A percentile compares a stretch with the other conserved stretches of the same genome.
phyloP scores from a whole-genome alignment of 2,797 vertebrate species.

The Lepus oiostolus region DNA sequence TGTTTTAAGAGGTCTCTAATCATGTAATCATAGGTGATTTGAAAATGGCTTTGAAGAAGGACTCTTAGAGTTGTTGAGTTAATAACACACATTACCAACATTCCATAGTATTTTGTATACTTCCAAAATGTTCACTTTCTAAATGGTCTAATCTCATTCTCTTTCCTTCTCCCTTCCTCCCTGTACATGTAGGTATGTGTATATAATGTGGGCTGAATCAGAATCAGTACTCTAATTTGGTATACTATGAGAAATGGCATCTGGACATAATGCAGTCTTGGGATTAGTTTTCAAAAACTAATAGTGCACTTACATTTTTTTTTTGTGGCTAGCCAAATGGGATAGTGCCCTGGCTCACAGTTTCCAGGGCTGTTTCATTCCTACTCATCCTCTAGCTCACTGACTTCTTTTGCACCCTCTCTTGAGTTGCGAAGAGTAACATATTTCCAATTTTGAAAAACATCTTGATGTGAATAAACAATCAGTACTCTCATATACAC shows the following conservation, averaged over 20 bases:
- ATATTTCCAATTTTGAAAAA: constrained; percentile 21
- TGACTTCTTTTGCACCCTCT: constrained; percentile 11
- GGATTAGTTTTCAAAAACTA: constrained; percentile 52
- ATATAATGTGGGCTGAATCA: constrained; percentile 46
- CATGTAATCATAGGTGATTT: constrained; percentile 69
- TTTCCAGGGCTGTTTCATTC: constrained; percentile 2
- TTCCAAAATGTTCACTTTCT: constrained; percentile 70
- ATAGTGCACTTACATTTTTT: constrained; percentile 43
- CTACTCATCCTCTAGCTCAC: not conserved
- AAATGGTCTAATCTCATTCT: constrained; percentile 53
- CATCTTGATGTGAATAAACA: not conserved
- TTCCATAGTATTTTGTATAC: constrained; percentile 68
- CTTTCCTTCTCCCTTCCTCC: not conserved
- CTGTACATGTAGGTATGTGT: constrained; percentile 16
- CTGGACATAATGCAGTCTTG: constrained; percentile 16
- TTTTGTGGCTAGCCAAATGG: constrained; percentile 40
- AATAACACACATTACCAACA: constrained; percentile 78
- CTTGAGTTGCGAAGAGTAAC: not conserved
- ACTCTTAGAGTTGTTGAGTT: constrained; percentile 73
- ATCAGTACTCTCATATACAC: not conserved
- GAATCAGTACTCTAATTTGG: constrained; percentile 72
- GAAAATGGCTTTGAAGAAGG: constrained; percentile 77
- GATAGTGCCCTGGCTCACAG: not conserved
- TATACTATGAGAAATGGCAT: constrained; percentile 32
- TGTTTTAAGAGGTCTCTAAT: constrained; percentile 80